Conservation (phyloP, 2,797 vertebrate species). For the Lagodon rhomboides region DNA sequence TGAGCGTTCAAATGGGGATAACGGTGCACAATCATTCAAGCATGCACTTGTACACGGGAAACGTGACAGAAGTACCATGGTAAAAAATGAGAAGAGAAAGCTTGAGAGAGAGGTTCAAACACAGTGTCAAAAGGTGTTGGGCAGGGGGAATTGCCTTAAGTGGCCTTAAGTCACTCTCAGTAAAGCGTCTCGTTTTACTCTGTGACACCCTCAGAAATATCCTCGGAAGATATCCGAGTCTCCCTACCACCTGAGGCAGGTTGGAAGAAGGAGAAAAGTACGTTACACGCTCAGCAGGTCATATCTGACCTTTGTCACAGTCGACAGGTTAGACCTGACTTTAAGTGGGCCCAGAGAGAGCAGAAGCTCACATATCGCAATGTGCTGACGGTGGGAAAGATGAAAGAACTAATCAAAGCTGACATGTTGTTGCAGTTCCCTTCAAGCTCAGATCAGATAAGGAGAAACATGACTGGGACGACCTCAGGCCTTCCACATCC, state of each 20-base stretch:
- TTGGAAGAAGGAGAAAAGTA: constrained; percentile 6
- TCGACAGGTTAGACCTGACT: constrained; percentile 34
- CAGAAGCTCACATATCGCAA: constrained; percentile 40
- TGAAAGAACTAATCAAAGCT: constrained; percentile 64
- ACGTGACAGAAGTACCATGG: background rate
- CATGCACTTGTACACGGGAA: background rate
- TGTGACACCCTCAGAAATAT: constrained; percentile 16
- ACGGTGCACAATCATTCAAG: background rate
- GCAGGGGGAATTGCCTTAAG: background rate
- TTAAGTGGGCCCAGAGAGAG: constrained; percentile 20
- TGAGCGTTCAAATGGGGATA: background rate
- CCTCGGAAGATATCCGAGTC: constrained; percentile 4
- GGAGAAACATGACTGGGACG: constrained; percentile 33
- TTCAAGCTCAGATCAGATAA: constrained; percentile 71
- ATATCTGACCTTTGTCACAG: constrained; percentile 21
- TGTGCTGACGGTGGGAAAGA: constrained; percentile 57
- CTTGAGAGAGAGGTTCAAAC: background rate
- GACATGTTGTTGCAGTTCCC: constrained; percentile 70
- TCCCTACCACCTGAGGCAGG: constrained; percentile 12
- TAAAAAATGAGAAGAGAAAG: background rate
- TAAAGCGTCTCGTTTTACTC: constrained; percentile 10
- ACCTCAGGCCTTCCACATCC: constrained; percentile 58
- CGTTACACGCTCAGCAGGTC: constrained; percentile 19
- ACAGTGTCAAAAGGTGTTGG: background rate
- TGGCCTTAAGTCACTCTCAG: background rate